Evolutionary conservation across 2,113 vertebrate species (phyloP), one percentile per base, ranked within the genome.

Genomic region (Aleadryas rufinucha): DNA sequence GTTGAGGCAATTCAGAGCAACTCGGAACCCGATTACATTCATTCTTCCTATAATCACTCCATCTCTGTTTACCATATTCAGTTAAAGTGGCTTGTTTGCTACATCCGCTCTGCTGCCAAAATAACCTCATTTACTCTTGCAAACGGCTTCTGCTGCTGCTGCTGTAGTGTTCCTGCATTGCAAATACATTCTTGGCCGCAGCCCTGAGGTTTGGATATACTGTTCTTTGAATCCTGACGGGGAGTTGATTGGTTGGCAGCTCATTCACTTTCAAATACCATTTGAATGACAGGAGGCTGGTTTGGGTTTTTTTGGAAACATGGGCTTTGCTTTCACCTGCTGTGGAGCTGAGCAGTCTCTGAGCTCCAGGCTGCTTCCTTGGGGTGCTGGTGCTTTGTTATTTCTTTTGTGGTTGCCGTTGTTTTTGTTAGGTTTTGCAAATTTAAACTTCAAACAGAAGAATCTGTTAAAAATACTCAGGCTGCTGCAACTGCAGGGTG

Each of bases 51-150:
- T 98, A 98, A 98, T 98, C 98, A 92, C 96, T 97, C 97, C 97
- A 98, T 98, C 98, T 97, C 97, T 98, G 97, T 98, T 98, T 98
- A 98, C 98, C 98, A 97, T 97, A 98, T 98, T 99, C 98, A 98
- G 98, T 98, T 99, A 98, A 98, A 98, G 98, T 98, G 97, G 97
- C 97, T 98, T 97, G 87, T 97, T 97, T 97, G 97, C 97, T 97
- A 95, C 97, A 98, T 98, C 98, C 98, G 97, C 95, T 97, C 93
- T n/a, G 93, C 97, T 98, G 95, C 97, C 98, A 97, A 97, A 98
- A 97, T 97, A 98, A 98, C 98, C 98, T 98, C 97, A 98, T 94
- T 96, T 95, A 95, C 91, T 97, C 77, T 12, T 97, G 96, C 97
- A 97, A 96, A 97, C 95, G 64, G 91, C 93, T 91, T 61, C 77